Evolutionary conservation across 2,888 invertebrate genomes (phyloP).

Genomic region (Pseudococcus viburni): DNA sequence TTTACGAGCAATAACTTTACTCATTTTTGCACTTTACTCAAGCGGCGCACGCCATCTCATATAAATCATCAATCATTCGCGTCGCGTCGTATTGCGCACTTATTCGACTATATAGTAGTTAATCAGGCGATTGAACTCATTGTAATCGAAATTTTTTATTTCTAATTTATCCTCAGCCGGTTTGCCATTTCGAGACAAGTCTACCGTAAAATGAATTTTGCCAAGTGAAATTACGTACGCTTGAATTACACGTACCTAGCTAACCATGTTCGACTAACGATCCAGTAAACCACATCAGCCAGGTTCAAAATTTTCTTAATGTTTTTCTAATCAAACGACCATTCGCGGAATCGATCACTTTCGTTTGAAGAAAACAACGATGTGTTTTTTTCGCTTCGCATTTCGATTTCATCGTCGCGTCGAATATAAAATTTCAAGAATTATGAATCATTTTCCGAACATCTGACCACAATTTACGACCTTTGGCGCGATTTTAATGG

Average conservation of each 20-base stretch:
- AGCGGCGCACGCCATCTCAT: too few relatives aligned
- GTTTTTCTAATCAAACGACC: conserved; percentile 19
- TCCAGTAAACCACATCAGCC: neutral
- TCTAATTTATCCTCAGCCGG: neutral
- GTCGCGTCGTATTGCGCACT: neutral
- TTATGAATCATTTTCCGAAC: neutral
- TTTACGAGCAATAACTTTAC: neutral
- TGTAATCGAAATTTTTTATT: conserved; percentile 3
- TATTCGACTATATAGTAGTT: neutral
- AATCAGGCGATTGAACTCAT: conserved; percentile 15
- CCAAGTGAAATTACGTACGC: neutral
- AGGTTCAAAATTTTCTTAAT: conserved; percentile 26
- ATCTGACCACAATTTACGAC: conserved; percentile 37
- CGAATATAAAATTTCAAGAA: neutral
- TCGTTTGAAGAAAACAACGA: conserved; percentile 8
- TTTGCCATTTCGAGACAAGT: conserved; percentile 10
- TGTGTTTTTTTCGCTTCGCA: neutral
- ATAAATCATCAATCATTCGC: neutral
- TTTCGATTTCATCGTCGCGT: neutral
- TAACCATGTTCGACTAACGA: conserved; percentile 19
- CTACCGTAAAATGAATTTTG: conserved; percentile 17
- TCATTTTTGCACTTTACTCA: neutral
- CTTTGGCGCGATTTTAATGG: neutral
- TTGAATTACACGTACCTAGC: neutral
- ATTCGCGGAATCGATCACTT: conserved; percentile 26